Percentiles rank a stretch among this genome's conserved stretches.
These are phyloP conservation scores for Casuarius casuarius DNA, from an alignment of 2,113 vertebrate species.

Conservation along the genomic window DNA sequence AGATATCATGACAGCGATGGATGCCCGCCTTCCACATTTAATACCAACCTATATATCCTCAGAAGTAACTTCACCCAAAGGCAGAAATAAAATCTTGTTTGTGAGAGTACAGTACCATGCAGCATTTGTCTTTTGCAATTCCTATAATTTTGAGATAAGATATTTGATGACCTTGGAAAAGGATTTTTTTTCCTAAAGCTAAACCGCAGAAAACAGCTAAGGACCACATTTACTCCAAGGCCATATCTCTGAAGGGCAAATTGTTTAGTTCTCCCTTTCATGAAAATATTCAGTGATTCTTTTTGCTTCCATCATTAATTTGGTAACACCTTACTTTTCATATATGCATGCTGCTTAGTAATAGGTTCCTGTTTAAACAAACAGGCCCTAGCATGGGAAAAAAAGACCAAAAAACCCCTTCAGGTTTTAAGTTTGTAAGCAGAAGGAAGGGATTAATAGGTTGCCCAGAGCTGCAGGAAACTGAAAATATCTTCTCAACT, in stretches of 20 bases:
- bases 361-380: background rate
- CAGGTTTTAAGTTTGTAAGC: background rate
- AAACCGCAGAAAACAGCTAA: background rate
- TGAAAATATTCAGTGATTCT: background rate
- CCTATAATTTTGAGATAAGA: background rate
- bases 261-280: background rate
- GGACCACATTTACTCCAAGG: background rate
- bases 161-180: background rate
- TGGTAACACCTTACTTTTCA: background rate
- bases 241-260: background rate
- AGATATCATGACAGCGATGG: background rate
- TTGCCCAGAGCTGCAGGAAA: background rate
- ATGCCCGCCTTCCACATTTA: background rate
- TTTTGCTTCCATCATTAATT: background rate
- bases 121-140: background rate
- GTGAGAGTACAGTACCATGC: background rate
- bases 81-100: background rate
- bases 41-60: background rate
- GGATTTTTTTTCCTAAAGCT: background rate
- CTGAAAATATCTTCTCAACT: background rate
- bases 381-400: background rate
- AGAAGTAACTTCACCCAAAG: background rate
- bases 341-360: background rate
- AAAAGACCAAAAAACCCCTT: background rate
- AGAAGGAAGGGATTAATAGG: background rate